Percentiles rank a stretch among this genome's conserved stretches.
Evolutionary conservation across 2,888 invertebrate species (phyloP).

Genomic region (Cerastis rubricosa): DNA sequence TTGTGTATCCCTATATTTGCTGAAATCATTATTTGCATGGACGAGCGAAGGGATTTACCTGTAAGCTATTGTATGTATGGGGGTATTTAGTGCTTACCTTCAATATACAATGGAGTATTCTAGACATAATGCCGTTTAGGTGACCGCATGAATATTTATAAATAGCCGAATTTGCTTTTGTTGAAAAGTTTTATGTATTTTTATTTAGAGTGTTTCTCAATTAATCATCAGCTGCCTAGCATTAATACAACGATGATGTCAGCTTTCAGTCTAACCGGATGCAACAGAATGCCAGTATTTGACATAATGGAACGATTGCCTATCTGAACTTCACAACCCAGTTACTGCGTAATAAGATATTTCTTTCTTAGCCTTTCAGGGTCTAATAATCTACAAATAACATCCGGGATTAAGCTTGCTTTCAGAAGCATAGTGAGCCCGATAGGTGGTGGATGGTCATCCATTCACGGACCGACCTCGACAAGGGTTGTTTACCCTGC

Average conservation of each 20-base stretch:
- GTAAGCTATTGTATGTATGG: neutral
- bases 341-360: no score
- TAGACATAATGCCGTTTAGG: neutral
- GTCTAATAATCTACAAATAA: no score
- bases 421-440: no score
- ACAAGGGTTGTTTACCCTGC: neutral
- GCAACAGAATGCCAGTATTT: no score
- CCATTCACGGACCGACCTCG: neutral
- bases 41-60: neutral
- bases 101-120: neutral
- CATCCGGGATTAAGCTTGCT: no score
- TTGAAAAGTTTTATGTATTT: neutral
- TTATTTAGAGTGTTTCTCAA: no score
- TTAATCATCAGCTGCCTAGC: no score
- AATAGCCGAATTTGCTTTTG: neutral
- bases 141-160: neutral
- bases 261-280: no score
- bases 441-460: neutral
- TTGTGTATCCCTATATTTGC: slow-evolving; percentile 7
- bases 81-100: neutral
- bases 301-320: no score
- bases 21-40: slow-evolving; percentile 18
- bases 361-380: no score
- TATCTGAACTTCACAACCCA: no score
- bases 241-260: no score